Evolutionary conservation across 37 sponge, comb jelly and placozoan species (phyloP).

Genomic region (Cliona cf. orientalis): DNA sequence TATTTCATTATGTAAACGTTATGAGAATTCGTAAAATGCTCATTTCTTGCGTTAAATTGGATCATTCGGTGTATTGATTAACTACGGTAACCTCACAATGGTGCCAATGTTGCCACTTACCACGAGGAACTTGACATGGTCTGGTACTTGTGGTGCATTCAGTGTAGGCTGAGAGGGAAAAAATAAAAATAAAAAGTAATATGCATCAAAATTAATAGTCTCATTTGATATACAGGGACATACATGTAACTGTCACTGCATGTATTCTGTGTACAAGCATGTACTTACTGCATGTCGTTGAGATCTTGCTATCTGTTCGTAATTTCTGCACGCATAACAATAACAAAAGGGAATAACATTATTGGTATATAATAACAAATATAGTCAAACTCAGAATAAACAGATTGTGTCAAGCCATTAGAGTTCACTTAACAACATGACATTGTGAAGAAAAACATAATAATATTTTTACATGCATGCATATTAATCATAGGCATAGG

Average conservation of each 20-base stretch:
- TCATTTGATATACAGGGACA: no score
- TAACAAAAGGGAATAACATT: not conserved
- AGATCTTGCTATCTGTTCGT: conserved; percentile 83
- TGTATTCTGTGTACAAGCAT: not conserved
- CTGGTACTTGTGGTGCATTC: conserved; percentile 57
- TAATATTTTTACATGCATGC: no score
- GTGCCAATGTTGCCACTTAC: conserved; percentile 60
- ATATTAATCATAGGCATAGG: no score
- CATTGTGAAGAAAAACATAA: no score
- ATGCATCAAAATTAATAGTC: not conserved
- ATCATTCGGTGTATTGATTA: no score
- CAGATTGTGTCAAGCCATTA: no score
- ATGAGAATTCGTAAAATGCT: no score
- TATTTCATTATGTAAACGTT: no score
- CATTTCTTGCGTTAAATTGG: no score
- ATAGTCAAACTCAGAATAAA: not conserved
- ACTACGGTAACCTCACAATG: no score
- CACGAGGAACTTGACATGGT: conserved; percentile 69
- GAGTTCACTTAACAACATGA: no score
- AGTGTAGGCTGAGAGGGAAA: conserved; percentile 25
- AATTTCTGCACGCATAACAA: conserved; percentile 57
- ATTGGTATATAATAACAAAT: not conserved
- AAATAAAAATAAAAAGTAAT: not conserved
- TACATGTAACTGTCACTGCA: no score
- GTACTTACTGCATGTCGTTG: conserved; percentile 65